These are phyloP conservation scores for Neodiprion lecontei DNA, from an alignment of 1,140 invertebrate genomes.

Conservation along the genomic window DNA sequence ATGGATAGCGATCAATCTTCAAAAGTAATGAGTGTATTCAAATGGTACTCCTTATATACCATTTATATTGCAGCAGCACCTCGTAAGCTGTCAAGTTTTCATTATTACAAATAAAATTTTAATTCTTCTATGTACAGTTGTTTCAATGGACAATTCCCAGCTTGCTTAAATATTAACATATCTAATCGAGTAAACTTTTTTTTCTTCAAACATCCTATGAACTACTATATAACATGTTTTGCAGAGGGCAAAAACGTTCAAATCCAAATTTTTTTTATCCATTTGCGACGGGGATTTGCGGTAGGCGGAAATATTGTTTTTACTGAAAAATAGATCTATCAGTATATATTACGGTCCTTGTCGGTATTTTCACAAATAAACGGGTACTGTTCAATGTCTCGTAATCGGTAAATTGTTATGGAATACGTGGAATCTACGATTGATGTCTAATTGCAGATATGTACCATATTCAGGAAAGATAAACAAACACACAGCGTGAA, in stretches of 20 bases:
- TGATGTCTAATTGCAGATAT: slow-evolving; percentile 55
- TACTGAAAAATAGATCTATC: too few species aligned
- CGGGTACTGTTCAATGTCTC: too few species aligned
- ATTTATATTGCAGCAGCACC: background rate
- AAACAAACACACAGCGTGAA: slow-evolving; percentile 48
- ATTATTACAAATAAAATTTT: background rate
- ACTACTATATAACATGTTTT: too few species aligned
- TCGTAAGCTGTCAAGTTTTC: background rate
- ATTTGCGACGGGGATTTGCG: too few species aligned
- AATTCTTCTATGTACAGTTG: slow-evolving; percentile 3
- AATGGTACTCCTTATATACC: background rate
- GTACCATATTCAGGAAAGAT: slow-evolving; percentile 57
- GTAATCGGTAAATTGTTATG: background rate
- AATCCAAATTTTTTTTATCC: too few species aligned
- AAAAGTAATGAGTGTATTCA: background rate
- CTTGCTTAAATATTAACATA: background rate
- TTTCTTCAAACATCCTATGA: too few species aligned
- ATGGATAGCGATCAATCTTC: background rate
- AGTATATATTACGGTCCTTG: too few species aligned
- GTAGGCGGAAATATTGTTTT: too few species aligned
- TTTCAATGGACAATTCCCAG: background rate
- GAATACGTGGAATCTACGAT: background rate
- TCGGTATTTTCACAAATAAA: too few species aligned
- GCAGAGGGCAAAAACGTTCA: too few species aligned
- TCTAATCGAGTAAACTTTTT: too few species aligned